Evolutionary conservation across 35 echinoderm and acorn worm genomes (phyloP), one percentile per base, ranked within the genome.

Genomic region (Acanthaster planci): DNA sequence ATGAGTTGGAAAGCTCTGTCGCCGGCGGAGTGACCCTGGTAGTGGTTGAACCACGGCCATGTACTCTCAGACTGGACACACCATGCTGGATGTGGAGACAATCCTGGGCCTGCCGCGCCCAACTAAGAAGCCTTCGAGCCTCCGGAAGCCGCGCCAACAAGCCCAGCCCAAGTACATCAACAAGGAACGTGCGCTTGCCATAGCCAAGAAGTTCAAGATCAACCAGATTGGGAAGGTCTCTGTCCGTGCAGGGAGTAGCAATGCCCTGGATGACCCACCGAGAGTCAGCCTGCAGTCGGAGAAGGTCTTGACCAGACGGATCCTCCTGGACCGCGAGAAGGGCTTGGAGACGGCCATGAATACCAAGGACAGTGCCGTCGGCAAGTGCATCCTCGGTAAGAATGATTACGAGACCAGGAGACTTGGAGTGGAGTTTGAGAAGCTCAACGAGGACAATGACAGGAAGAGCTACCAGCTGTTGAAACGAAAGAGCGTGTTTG

Each of bases 361-460:
- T 55, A 89, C 92, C 16, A 90, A 88, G 40, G 92, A 91, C 55
- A 93, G 91, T 39, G 92, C 92, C 0, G 92, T 91, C 40, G 95
- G 95, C 0, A 93, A 91, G 76, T 98, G 95, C 52, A 93, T 98
- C n/a, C 38, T 98, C 36, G 87, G 81, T 10, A 36, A 88, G 7
- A 98, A 98, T 84, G 88, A 98, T 60, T 98, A 98, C 76, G 87
- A 93, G 64, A 82, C 64, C 8, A 84, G 95, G 37, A 52, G 86
- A 60, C 76, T 98, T 22, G 34, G 60, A 29, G 47, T 59, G 2
- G 59, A 92, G n/a, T 54, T 81, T 21, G 82, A 89, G 29, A 86
- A 93, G 27, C 64, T 93, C 17, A 21, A 85, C 0, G 95, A 91
- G 77, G 60, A 86, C 9, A 82, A 67, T 51, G 92, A 98, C 52